phyloP scores from a whole-genome alignment of 2,888 invertebrate genomes.

The Drosophila lacicola region DNA sequence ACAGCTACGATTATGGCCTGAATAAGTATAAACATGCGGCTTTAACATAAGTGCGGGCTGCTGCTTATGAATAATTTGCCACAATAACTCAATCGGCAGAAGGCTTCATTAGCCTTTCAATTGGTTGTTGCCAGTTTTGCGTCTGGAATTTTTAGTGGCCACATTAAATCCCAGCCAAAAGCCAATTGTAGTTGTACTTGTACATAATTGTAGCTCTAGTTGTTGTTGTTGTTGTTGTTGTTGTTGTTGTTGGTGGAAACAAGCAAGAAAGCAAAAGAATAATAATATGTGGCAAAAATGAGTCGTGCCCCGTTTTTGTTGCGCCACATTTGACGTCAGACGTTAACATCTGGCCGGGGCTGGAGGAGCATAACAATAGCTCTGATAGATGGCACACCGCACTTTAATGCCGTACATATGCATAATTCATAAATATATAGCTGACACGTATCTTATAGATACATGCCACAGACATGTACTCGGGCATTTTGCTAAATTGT shows the following conservation, averaged over 20 bases:
- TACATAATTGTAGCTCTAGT: slow-evolving; percentile 14
- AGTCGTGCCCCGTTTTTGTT: slow-evolving; percentile 31
- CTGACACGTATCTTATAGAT: slow-evolving; percentile 49
- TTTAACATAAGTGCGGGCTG: slow-evolving; percentile 1
- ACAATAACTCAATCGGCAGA: slow-evolving; percentile 75
- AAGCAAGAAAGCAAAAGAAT: slow-evolving; percentile 9
- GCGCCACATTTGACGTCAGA: slow-evolving; percentile 61
- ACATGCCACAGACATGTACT: slow-evolving; percentile 21
- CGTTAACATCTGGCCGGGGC: slow-evolving; percentile 62
- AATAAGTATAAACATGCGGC: slow-evolving; percentile 48
- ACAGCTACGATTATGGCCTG: slow-evolving; percentile 42
- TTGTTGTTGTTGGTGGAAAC: slow-evolving; percentile 15
- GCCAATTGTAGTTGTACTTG: slow-evolving; percentile 47
- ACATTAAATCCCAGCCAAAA: slow-evolving; percentile 63
- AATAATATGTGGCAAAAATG: slow-evolving; percentile 38
- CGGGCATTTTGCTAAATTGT: slow-evolving; percentile 54
- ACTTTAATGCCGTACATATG: slow-evolving; percentile 55
- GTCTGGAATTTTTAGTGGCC: slow-evolving; percentile 68
- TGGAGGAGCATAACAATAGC: slow-evolving; percentile 54
- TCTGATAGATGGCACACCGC: slow-evolving; percentile 59
- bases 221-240: slow-evolving; percentile 13
- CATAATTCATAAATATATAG: slow-evolving; percentile 59
- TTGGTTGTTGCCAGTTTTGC: slow-evolving; percentile 32
- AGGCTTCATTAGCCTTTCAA: slow-evolving; percentile 62
- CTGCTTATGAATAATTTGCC: slow-evolving; percentile 52